A percentile compares a stretch with the other conserved stretches of the same genome.
phyloP scores from a whole-genome alignment of 2,888 invertebrate genomes.

The Conomelus anceps region DNA sequence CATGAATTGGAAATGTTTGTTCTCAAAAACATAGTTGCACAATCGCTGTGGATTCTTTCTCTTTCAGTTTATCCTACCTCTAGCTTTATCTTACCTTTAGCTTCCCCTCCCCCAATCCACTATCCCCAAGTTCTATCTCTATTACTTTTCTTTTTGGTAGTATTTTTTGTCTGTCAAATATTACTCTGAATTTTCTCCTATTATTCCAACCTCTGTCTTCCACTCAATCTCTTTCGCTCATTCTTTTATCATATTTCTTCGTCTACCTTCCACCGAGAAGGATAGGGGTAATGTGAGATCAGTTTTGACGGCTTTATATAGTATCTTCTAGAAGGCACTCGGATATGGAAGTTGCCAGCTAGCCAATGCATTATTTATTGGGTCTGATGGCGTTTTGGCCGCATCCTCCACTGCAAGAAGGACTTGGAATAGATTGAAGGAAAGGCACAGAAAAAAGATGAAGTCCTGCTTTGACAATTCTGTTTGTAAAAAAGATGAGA shows the following conservation, averaged over 20 bases:
- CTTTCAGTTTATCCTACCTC: neutral
- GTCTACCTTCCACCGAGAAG: neutral
- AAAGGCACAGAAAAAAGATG: neutral
- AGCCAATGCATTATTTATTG: constrained; percentile 12
- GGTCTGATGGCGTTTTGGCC: neutral
- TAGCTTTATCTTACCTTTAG: neutral
- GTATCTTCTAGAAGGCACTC: neutral
- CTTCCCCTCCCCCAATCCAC: too few relatives aligned
- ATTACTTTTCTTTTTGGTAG: too few relatives aligned
- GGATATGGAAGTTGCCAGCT: neutral
- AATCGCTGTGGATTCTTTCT: neutral
- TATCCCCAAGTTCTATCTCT: neutral
- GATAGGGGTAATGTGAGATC: neutral
- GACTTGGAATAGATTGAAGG: neutral
- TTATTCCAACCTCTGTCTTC: neutral
- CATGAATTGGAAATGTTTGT: neutral
- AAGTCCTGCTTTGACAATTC: constrained; percentile 1
- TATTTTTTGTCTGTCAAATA: neutral
- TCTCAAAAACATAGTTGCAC: neutral
- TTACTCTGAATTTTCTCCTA: neutral
- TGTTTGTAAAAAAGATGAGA: constrained; percentile 13
- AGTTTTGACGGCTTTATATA: neutral
- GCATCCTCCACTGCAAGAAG: neutral
- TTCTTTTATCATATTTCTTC: neutral
- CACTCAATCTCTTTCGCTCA: neutral